A percentile compares a stretch with the other conserved stretches of the same genome.
Evolutionary conservation across 2,797 vertebrate species (phyloP).

Genomic region (Synanceia verrucosa): DNA sequence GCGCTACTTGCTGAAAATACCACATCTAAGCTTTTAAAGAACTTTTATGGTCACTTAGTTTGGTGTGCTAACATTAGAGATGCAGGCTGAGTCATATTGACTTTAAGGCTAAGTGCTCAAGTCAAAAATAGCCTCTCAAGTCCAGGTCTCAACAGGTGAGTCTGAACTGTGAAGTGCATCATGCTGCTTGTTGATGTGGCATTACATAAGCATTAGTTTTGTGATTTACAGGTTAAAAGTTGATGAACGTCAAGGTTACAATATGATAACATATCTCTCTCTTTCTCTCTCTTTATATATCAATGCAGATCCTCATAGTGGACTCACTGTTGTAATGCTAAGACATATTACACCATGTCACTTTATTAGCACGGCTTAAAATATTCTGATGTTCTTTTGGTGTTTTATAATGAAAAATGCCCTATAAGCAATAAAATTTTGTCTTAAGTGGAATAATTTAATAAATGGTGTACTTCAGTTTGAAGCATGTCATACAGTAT

Average conservation of each 20-base stretch:
- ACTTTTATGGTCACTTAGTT: constrained; percentile 17
- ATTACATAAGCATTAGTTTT: constrained; percentile 1
- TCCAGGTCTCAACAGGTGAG: constrained; percentile 6
- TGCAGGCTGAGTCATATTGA: constrained; percentile 2
- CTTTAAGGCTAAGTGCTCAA: constrained; percentile 4
- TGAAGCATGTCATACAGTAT: background rate
- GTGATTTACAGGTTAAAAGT: background rate
- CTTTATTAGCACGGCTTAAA: too few relatives aligned
- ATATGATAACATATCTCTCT: too few relatives aligned
- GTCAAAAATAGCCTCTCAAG: constrained; percentile 24
- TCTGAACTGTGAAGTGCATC: background rate
- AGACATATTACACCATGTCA: too few relatives aligned
- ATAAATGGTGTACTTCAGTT: background rate
- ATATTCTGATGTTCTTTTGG: too few relatives aligned
- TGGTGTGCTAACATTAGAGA: constrained; percentile 26
- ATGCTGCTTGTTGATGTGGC: background rate
- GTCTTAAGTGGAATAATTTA: too few relatives aligned
- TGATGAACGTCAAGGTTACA: background rate
- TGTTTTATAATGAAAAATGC: too few relatives aligned
- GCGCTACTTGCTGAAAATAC: background rate
- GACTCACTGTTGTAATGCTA: too few relatives aligned
- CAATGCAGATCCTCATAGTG: too few relatives aligned
- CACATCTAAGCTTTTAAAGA: background rate
- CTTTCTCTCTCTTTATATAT: too few relatives aligned
- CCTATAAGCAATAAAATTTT: too few relatives aligned